Evolutionary conservation across 2,888 invertebrate species (phyloP).

Genomic region (Lochmaea capreae): DNA sequence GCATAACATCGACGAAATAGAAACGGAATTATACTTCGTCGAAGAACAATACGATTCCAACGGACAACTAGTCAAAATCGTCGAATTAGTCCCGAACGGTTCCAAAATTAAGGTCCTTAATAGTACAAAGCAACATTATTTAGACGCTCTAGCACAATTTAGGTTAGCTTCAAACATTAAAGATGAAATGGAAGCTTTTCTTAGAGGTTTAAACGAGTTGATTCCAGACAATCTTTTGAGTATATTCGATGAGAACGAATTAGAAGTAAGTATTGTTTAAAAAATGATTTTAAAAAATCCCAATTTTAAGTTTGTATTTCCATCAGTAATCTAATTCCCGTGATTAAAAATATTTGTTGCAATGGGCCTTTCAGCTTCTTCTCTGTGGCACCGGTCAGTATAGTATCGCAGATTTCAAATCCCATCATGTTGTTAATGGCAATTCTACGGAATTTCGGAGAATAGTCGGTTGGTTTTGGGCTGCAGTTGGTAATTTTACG

Average conservation of each 20-base stretch:
- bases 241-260: slow-evolving; percentile 95
- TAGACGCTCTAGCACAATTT: slow-evolving; percentile 91
- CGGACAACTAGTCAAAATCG: slow-evolving; percentile 81
- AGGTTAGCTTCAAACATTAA: slow-evolving; percentile 84
- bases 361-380: slow-evolving; percentile 74
- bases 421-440: slow-evolving; percentile 88
- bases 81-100: slow-evolving; percentile 88
- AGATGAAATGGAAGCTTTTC: slow-evolving; percentile 87
- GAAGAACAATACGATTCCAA: slow-evolving; percentile 88
- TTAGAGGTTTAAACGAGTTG: slow-evolving; percentile 89
- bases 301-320: neutral
- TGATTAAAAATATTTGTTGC: slow-evolving; percentile 49
- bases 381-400: slow-evolving; percentile 95
- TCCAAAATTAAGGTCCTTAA: slow-evolving; percentile 80
- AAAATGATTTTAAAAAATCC: neutral
- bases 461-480: slow-evolving; percentile 92
- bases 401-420: slow-evolving; percentile 89
- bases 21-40: slow-evolving; percentile 87
- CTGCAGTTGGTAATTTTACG: slow-evolving; percentile 87
- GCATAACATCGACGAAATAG: slow-evolving; percentile 83
- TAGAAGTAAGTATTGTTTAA: slow-evolving; percentile 76
- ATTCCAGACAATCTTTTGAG: slow-evolving; percentile 93
- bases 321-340: neutral
- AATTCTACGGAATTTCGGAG: slow-evolving; percentile 85
- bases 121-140: slow-evolving; percentile 81